Conservation (phyloP, 2,113 vertebrate species). For the Microcebus lehilahytsara region DNA sequence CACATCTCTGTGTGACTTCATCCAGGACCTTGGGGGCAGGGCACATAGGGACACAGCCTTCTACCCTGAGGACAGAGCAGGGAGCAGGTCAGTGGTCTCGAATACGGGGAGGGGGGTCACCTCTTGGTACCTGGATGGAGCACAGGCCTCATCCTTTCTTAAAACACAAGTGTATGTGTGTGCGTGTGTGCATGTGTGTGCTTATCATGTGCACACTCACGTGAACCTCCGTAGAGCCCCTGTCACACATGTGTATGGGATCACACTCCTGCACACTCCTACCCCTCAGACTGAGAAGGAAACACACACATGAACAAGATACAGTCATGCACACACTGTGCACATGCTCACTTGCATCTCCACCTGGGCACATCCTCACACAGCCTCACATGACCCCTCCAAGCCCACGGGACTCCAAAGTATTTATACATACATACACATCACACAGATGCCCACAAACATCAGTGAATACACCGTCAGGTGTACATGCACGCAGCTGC, state of each 20-base stretch:
- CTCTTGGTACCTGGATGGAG: not conserved
- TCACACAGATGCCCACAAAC: not conserved
- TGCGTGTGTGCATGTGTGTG: not conserved
- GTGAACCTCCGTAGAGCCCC: not conserved
- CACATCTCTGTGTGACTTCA: conserved; percentile 95
- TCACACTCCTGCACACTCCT: not conserved
- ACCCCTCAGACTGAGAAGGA: not conserved
- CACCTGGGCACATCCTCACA: not conserved
- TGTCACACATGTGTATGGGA: not conserved
- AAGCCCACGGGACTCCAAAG: not conserved
- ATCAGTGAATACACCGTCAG: not conserved
- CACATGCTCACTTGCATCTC: not conserved
- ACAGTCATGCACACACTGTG: not conserved
- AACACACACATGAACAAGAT: not conserved
- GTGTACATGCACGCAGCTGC: too few relatives aligned
- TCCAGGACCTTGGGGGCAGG: conserved; percentile 93
- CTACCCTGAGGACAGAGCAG: conserved; percentile 87
- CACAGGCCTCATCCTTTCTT: not conserved
- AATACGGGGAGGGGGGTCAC: fast-evolving
- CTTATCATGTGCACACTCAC: not conserved
- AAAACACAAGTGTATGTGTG: not conserved
- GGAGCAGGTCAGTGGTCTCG: not conserved
- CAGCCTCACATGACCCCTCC: not conserved
- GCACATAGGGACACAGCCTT: conserved; percentile 94
- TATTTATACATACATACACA: not conserved